A percentile compares a stretch with the other conserved stretches of the same genome.
Evolutionary conservation across 2,797 vertebrate genomes (phyloP).

Genomic region (Brotula barbata): DNA sequence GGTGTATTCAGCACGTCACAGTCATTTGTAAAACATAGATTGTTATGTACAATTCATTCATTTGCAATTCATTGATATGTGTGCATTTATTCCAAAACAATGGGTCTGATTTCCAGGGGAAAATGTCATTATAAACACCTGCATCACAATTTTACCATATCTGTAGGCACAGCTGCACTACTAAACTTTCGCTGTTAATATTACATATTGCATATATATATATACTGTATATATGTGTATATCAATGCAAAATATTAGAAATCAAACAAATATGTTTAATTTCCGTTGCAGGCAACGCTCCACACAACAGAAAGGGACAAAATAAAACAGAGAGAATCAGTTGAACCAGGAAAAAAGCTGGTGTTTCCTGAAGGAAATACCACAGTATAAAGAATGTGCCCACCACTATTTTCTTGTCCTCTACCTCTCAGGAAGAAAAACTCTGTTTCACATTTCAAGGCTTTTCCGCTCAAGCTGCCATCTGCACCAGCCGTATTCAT

Average conservation of each 20-base stretch:
- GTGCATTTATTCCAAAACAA: neutral
- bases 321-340: too few species aligned
- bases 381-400: conserved; percentile 68
- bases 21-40: conserved; percentile 4
- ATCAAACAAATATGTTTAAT: conserved; percentile 1
- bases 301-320: conserved; percentile 36
- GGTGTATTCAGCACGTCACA: conserved; percentile 7
- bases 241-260: conserved; percentile 4
- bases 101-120: neutral
- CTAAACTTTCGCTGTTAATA: too few species aligned
- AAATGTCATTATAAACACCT: neutral
- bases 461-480: conserved; percentile 67
- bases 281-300: conserved; percentile 14
- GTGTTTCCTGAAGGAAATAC: conserved; percentile 81
- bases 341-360: conserved; percentile 67
- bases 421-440: conserved; percentile 59
- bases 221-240: too few species aligned
- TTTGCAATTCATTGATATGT: conserved; percentile 12
- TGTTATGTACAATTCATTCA: conserved; percentile 1
- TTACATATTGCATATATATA: too few species aligned
- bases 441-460: conserved; percentile 72
- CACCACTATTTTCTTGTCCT: conserved; percentile 52
- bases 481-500: conserved; percentile 65
- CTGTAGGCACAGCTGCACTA: neutral
- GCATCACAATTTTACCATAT: too few species aligned